Base-by-base conservation (phyloP, 2,888 invertebrate genomes). In the Pachydiplax longipennis region DNA sequence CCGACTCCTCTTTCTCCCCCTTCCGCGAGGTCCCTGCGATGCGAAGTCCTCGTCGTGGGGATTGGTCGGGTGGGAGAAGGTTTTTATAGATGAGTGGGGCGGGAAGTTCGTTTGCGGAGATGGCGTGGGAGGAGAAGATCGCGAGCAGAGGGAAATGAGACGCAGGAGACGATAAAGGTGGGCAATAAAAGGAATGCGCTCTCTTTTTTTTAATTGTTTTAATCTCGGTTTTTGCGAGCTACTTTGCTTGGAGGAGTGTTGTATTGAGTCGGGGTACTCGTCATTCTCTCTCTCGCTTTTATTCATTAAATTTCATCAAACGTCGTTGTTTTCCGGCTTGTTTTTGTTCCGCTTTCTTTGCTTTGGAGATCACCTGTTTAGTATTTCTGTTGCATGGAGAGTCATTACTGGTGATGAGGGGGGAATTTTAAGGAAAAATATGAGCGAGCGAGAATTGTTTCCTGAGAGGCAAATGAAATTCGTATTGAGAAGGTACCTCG, bases 61-160 rank as follows among this genome's bases (percentile, higher is more conserved):
- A 87, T 87, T 87, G 61, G 87, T 87, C 83, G 83, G 83, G 58
- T 83, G 83, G 53, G 31, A 44, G 83, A 53, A 61, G 83, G 83
- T 83, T 44, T 83, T 58, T 83, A 58, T 83, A 58, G 40, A 35
- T 58, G 35, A 15, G 10, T n/a, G 25, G 44, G 37, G 25, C 35
- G 80, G 73, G 80, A 13, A 81, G 91, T 81, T 73, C 83, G 61
- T 81, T 91, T 81, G 90, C 65, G 73, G 81, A 83, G 81, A 81
- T 80, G 81, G 81, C 53, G 61, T 31, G 81, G 81, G 22, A 8
- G 44, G 18, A 37, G 18, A 18, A 18, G 18, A 25, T 44, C n/a
- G 40, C 15, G 44, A 37, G 5, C 35, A 37, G 37, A 37, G 80
- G 37, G 80, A 37, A 37, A 80, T 13, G 80, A 37, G 31, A 31